phyloP scores from a whole-genome alignment of 2,797 vertebrate genomes.

The Sebastes minor region DNA sequence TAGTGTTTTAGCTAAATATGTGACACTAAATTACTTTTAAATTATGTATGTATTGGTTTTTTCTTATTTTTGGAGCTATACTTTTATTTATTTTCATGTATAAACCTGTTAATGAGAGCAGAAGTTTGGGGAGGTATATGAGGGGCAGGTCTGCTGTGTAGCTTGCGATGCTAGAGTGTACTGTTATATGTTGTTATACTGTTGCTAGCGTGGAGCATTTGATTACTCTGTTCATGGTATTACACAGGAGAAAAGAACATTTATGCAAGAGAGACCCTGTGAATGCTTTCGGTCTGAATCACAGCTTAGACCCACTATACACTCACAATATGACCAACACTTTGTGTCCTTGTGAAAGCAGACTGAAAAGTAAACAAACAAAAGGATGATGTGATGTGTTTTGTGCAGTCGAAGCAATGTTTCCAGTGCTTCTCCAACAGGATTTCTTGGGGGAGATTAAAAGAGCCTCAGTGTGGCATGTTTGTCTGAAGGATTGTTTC shows the following conservation, averaged over 20 bases:
- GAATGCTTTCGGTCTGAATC: neutral
- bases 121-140: neutral
- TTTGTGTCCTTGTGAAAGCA: neutral
- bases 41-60: neutral
- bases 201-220: neutral
- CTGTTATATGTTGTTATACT: too few relatives aligned
- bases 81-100: neutral
- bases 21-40: neutral
- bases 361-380: neutral
- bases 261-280: neutral
- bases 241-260: neutral
- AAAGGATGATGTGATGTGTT: constrained; percentile 6
- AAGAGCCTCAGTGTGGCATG: neutral
- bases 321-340: neutral
- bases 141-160: neutral
- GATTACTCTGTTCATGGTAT: neutral
- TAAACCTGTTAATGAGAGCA: neutral
- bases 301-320: neutral
- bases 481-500: constrained; percentile 23
- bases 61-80: neutral
- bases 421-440: constrained; percentile 13
- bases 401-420: constrained; percentile 5
- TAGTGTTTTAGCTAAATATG: neutral
- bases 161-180: neutral
- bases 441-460: constrained; percentile 23